Percentiles rank a stretch among this genome's conserved stretches.
These are phyloP conservation scores for Australoheros scitulus DNA, from an alignment of 2,113 vertebrate species.

Conservation along the genomic window DNA sequence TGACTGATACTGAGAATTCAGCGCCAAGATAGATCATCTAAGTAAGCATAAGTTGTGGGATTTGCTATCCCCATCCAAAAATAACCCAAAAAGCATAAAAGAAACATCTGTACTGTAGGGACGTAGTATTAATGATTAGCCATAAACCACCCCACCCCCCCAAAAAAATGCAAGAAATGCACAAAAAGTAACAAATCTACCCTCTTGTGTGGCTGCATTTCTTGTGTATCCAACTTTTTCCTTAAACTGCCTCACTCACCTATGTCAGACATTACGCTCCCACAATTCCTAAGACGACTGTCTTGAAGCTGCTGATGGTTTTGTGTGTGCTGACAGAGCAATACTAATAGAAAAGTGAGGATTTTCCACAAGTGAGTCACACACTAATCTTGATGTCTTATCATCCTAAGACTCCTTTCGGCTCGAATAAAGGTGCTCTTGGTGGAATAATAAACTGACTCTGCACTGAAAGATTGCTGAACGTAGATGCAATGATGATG, in stretches of 20 bases:
- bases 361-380: constrained; percentile 10
- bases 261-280: constrained; percentile 1
- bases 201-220: background rate
- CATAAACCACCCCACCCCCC: background rate
- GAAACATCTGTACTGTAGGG: constrained; percentile 34
- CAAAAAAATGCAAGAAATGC: background rate
- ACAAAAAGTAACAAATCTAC: background rate
- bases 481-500: background rate
- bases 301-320: background rate
- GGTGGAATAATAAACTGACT: background rate
- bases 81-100: constrained; percentile 50
- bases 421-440: background rate
- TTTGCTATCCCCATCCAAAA: constrained; percentile 52
- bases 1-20: constrained; percentile 35
- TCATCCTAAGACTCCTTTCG: background rate
- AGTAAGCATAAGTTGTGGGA: constrained; percentile 51
- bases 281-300: constrained; percentile 1
- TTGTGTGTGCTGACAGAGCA: constrained; percentile 1
- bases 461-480: background rate
- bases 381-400: background rate
- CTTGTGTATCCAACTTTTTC: background rate
- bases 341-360: background rate
- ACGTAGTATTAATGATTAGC: background rate
- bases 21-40: constrained; percentile 34
- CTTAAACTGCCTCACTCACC: background rate